Percentiles rank a stretch among this genome's conserved stretches.
Conservation (phyloP, 1,140 invertebrate species). For the Eupeodes corollae region DNA sequence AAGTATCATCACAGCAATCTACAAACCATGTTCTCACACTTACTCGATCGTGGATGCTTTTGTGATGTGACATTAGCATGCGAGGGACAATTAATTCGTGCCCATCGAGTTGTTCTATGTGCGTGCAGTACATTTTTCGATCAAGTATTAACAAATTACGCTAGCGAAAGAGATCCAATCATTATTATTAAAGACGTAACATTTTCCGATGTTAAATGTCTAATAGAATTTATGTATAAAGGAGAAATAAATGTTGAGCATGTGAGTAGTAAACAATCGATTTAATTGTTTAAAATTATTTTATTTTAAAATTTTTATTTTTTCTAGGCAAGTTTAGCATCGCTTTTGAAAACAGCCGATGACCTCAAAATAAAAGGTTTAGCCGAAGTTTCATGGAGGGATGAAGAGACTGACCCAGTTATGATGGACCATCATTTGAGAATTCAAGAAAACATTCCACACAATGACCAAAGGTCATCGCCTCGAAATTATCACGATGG, state of each 20-base stretch:
- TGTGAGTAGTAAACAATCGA: conserved; percentile 26
- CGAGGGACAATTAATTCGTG: conserved; percentile 75
- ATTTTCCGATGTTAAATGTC: conserved; percentile 70
- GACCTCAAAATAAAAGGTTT: conserved; percentile 83
- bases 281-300: not conserved
- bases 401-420: conserved; percentile 37
- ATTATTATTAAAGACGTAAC: conserved; percentile 76
- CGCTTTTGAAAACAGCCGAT: conserved; percentile 80
- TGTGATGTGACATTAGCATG: conserved; percentile 85
- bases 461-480: conserved; percentile 17
- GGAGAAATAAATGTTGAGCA: conserved; percentile 91
- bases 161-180: conserved; percentile 69
- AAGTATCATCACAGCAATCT: conserved; percentile 84
- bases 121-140: conserved; percentile 86
- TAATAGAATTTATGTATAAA: conserved; percentile 91
- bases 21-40: conserved; percentile 79
- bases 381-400: conserved; percentile 74
- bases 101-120: conserved; percentile 68
- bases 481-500: not conserved
- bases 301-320: conserved; percentile 4
- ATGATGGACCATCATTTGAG: conserved; percentile 37
- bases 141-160: conserved; percentile 75
- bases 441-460: conserved; percentile 35
- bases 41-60: conserved; percentile 75
- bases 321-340: conserved; percentile 65